Evolutionary conservation across 2,888 invertebrate species (phyloP).

Genomic region (Cosmopolites sordidus): DNA sequence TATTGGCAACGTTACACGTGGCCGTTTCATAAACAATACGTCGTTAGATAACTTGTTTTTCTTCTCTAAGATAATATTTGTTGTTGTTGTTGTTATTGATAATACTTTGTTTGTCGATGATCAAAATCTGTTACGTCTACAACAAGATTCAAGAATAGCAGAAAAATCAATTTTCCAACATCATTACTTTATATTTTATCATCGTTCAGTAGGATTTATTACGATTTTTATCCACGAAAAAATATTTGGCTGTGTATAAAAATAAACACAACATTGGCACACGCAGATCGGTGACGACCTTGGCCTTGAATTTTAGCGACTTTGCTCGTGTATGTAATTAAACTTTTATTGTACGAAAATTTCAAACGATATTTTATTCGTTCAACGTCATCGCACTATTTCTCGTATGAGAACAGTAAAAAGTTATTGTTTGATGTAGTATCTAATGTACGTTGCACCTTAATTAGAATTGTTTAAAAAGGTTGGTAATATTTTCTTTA

Average conservation of each 20-base stretch:
- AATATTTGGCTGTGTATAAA: conserved; percentile 6
- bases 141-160: too few relatives aligned
- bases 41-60: background rate
- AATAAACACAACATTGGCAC: conserved; percentile 12
- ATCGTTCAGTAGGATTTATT: too few relatives aligned
- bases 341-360: conserved; percentile 3
- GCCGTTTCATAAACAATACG: background rate
- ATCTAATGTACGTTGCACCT: too few relatives aligned
- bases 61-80: background rate
- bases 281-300: conserved; percentile 34
- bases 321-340: conserved; percentile 33
- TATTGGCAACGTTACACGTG: background rate
- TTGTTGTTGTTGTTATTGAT: too few relatives aligned
- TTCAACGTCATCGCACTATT: background rate
- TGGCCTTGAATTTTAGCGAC: conserved; percentile 38
- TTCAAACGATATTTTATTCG: conserved; percentile 1
- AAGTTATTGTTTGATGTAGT: too few relatives aligned
- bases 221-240: too few relatives aligned
- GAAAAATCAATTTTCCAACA: too few relatives aligned
- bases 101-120: too few relatives aligned
- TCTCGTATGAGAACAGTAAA: background rate
- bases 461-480: too few relatives aligned
- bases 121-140: too few relatives aligned
- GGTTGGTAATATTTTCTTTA: too few relatives aligned
- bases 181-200: too few relatives aligned